A percentile compares a stretch with the other conserved stretches of the same genome.
Conservation (phyloP, 1,140 invertebrate species). For the Pseudomyrmex cubaensis region DNA sequence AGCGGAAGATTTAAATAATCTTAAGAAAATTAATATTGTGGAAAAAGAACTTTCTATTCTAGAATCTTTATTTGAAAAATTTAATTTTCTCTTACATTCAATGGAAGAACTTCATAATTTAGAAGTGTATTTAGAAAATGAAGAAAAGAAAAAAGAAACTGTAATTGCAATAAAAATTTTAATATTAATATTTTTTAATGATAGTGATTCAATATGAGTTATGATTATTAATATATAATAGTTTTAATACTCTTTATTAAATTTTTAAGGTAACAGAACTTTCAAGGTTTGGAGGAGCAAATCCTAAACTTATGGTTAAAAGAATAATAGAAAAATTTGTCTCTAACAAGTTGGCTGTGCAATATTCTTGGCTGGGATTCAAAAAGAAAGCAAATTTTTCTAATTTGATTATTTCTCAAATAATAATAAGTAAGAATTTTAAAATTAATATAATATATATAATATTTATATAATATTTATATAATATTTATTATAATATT, state of each 20-base stretch:
- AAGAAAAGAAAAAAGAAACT: slow-evolving; percentile 3
- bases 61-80: slow-evolving; percentile 17
- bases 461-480: not conserved
- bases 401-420: not conserved
- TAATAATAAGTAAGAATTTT: not conserved
- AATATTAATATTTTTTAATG: not conserved
- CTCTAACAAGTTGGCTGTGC: not conserved
- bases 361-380: slow-evolving; percentile 1
- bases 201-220: not conserved
- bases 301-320: slow-evolving; percentile 3
- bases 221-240: not conserved
- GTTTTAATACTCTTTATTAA: not conserved
- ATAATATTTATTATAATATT: not conserved
- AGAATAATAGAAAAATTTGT: slow-evolving; percentile 3
- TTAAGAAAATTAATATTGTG: not conserved
- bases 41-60: not conserved
- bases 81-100: not conserved
- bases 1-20: slow-evolving; percentile 1
- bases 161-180: not conserved
- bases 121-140: slow-evolving; percentile 14
- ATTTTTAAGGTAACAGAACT: slow-evolving; percentile 3
- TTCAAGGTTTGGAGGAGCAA: slow-evolving; percentile 2
- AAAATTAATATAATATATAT: not conserved
- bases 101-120: slow-evolving; percentile 19
- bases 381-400: slow-evolving; percentile 14